Evolutionary conservation across 2,113 vertebrate genomes (phyloP).

Genomic region (Hirundichthys speculiger): DNA sequence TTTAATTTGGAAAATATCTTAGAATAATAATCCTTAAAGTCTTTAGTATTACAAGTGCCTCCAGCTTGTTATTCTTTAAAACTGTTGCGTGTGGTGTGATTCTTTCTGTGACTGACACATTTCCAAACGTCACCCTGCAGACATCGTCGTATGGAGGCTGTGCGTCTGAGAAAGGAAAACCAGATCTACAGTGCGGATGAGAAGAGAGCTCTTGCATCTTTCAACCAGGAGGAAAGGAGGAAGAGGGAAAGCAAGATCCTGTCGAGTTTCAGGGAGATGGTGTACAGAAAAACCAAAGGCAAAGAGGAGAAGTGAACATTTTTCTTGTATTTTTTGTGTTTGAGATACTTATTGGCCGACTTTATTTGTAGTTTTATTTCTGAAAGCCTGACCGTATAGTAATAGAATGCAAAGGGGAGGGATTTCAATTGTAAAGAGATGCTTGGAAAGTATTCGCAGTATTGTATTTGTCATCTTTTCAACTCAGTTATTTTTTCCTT

Average conservation of each 20-base stretch:
- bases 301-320: constrained; percentile 91
- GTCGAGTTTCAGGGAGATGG: constrained; percentile 97
- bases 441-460: too few species aligned
- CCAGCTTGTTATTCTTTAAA: neutral
- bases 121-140: constrained; percentile 68
- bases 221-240: constrained; percentile 96
- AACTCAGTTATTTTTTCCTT: neutral
- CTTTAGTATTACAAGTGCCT: neutral
- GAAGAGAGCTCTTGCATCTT: constrained; percentile 94
- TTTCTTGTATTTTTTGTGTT: neutral
- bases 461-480: too few species aligned
- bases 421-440: neutral
- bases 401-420: too few species aligned
- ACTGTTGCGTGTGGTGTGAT: neutral
- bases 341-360: neutral
- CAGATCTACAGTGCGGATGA: constrained; percentile 98
- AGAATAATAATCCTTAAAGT: too few species aligned
- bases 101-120: neutral
- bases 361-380: neutral
- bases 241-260: constrained; percentile 98
- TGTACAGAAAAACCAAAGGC: constrained; percentile 96
- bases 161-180: constrained; percentile 98
- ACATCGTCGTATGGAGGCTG: constrained; percentile 97
- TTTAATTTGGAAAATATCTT: too few species aligned
- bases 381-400: neutral